Evolutionary conservation across 2,888 invertebrate species (phyloP), one percentile per base, ranked within the genome.

Genomic region (Notodonta ziczac): DNA sequence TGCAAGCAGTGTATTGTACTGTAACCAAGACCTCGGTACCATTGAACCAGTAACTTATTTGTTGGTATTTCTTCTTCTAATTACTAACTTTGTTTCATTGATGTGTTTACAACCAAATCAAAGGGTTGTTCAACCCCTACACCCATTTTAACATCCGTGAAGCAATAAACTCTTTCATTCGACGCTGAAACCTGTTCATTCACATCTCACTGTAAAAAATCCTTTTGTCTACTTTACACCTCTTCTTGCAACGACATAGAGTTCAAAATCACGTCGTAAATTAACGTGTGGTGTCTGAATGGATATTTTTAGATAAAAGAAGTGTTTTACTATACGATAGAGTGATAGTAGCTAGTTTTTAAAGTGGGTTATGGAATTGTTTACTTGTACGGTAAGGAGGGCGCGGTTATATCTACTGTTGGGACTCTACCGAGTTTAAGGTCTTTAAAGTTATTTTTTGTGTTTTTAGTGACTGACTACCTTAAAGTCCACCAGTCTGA

Each of bases 241-340:
- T 46, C 59, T 62, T 68, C 55, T 44, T 39, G n/a, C 51, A 40
- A 56, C 3, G 60, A 7, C 12, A 50, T 67, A 69, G 65, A 61
- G 63, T 71, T 59, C 24, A 62, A 13, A 60, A 56, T 72, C 24
- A 14, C 39, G 44, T 61, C 14, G 40, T 53, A 62, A 63, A 14
- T 50, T 40, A 13, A 56, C 42, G 32, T 53, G 51, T 55, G 50
- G 35, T 63, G 54, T 57, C 61, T 72, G 58, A 74, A 74, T 72
- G 74, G 66, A 61, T 72, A 74, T 74, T 72, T 74, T 65, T 67
- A 69, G 74, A 73, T 71, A 71, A 63, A 74, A 72, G 61, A 61
- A 39, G 58, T 69, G 63, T 66, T 70, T 71, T 66, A 65, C 57
- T 58, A 63, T 50, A 57, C 57, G 60, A 65, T 65, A 55, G 59